Evolutionary conservation across 2,113 vertebrate genomes (phyloP).

Genomic region (Austrofundulus limnaeus): DNA sequence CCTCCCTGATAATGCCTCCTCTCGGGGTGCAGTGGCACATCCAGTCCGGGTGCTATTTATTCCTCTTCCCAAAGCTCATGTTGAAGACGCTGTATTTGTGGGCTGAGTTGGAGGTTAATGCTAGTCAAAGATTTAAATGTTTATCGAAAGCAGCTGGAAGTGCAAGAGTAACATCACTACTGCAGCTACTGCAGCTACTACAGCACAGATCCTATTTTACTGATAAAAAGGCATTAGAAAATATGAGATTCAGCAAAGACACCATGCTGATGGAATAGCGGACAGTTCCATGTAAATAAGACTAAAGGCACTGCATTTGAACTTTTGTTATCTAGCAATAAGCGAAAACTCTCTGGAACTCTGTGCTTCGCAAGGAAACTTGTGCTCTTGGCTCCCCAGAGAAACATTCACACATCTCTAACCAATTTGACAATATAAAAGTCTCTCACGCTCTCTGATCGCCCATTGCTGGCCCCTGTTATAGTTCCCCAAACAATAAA

Average conservation of each 20-base stretch:
- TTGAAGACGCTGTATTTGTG: background rate
- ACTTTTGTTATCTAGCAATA: conserved; percentile 18
- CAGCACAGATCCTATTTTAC: background rate
- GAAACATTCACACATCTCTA: conserved; percentile 54
- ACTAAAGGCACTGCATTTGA: background rate
- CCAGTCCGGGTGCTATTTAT: conserved; percentile 53
- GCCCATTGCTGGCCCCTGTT: conserved; percentile 63
- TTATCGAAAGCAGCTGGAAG: background rate
- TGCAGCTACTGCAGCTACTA: background rate
- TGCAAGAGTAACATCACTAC: background rate
- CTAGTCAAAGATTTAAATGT: conserved; percentile 14
- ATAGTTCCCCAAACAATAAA: conserved; percentile 74
- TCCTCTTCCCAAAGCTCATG: conserved; percentile 13
- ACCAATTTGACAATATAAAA: conserved; percentile 60
- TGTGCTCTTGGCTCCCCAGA: conserved; percentile 41
- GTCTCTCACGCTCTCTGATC: conserved; percentile 66
- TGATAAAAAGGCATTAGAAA: background rate
- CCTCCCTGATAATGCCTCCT: conserved; percentile 77
- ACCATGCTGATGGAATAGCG: background rate
- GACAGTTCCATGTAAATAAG: background rate
- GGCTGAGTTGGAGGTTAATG: background rate
- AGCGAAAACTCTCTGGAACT: conserved; percentile 32
- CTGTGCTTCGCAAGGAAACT: conserved; percentile 28
- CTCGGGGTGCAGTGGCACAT: conserved; percentile 59
- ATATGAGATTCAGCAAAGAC: background rate